Base-by-base conservation (phyloP, 2,113 vertebrate species). In the Atlantisia rogersi region DNA sequence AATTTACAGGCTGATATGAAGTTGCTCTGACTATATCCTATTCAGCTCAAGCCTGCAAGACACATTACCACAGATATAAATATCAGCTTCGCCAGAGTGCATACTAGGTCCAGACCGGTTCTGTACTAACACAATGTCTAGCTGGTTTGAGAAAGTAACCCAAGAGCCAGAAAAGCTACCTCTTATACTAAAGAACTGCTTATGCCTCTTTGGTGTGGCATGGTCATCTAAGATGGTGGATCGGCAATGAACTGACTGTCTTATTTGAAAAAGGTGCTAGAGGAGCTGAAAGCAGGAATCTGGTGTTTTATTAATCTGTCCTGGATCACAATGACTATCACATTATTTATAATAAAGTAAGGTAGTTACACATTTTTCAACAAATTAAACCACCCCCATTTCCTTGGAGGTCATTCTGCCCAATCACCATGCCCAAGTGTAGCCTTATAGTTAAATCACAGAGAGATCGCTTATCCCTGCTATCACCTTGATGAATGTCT, bases 31-130 rank as follows among this genome's bases (percentile, higher is more conserved):
- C 40, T 40, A 4, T 62, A 48, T 28, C 50, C 11, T 7, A 11
- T 24, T 21, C 9, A 39, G 15, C 42, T 94, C 25, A 77, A 89
- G 86, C 28, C 21, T 0, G 0, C 12, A 32, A 87, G 25, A 29
- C 28, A 44, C 0, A 3, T 37, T 86, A 25, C 5, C 0, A 1
- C 17, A 40, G 28, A 46, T 37, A 6, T 2, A 6, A 88, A 58
- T 22, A 63, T 15, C 15, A 77, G 10, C 15, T 85, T 65, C 31
- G 19, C 4, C 29, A 69, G 20, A 76, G 15, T 21, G 11, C 39
- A 76, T 62, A 12, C 10, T 35, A 17, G 19, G 29, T 28, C 37
- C 9, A 0, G 2, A 7, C 16, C 11, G 12, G 5, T 2, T 32
- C 40, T 65, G 4, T 44, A 31, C 10, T 68, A 48, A 22, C 10